Evolutionary conservation across 92 coral and sea anemone species (phyloP), one percentile per base, ranked within the genome.

Genomic region (Parazoanthus atlanticus): DNA sequence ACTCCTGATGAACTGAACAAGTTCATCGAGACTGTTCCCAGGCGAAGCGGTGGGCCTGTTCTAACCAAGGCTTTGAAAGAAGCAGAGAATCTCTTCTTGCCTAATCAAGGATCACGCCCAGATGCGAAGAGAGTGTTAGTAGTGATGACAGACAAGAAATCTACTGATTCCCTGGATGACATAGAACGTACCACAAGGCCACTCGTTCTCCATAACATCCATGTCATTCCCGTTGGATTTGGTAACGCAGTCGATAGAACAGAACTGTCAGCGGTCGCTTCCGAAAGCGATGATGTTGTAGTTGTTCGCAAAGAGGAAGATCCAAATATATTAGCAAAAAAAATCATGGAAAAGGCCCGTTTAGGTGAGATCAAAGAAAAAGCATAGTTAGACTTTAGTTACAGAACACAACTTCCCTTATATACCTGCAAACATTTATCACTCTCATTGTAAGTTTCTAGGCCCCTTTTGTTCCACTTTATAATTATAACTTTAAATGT

Each of bases 131-230:
- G 76, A 82, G 83, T 82, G 2, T 52, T 91, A 69, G 86, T 91
- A 43, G 77, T 91, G 15, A 75, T 91, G 85, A 81, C 93, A 10
- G 90, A 91, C 70, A 87, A 82, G 38, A 87, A 46, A 70, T 80
- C 87, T 31, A 30, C 92, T 23, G 84, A 89, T 47, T 66, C 90
- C 3, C 19, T 80, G 21, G 98, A 93, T 26, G 91, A 93, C 13
- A 47, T 93, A 16, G 90, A 46, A 13, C 93, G 71, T 25, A 93
- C 95, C 0, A 94, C 89, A 36, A 88, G 80, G 66, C 94, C 95
- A 12, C 93, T 96, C 29, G 74, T 78, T 33, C 88, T 91, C 16
- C 86, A 89, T 0, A 95, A 95, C n/a, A 95, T 92, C 58, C 89
- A 82, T 69, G 90, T 94, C 25, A 84, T 89, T 74, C 91, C 94